Evolutionary conservation across 2,797 vertebrate species (phyloP).

Genomic region (Anas georgica): DNA sequence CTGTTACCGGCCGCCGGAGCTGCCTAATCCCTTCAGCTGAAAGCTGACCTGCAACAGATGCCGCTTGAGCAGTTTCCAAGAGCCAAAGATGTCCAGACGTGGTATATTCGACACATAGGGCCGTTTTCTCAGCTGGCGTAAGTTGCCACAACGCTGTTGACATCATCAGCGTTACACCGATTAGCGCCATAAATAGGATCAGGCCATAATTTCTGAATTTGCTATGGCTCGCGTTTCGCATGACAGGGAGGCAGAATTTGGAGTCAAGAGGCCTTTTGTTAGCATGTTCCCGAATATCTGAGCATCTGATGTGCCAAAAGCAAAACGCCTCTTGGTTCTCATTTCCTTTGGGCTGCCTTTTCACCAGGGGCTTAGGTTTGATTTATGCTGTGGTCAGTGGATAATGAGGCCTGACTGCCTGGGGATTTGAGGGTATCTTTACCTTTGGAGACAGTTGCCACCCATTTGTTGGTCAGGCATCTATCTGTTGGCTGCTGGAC

Average conservation of each 20-base stretch:
- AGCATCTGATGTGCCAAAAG: neutral
- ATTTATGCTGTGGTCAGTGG: neutral
- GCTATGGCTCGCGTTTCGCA: neutral
- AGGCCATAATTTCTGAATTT: neutral
- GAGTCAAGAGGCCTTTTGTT: constrained; percentile 41
- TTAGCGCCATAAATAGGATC: neutral
- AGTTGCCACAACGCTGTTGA: neutral
- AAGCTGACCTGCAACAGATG: constrained; percentile 51
- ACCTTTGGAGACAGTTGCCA: neutral
- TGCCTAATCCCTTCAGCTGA: constrained; percentile 48
- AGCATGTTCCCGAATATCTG: neutral
- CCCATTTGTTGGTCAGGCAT: neutral
- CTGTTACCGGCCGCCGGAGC: neutral
- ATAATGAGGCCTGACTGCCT: neutral
- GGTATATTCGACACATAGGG: neutral
- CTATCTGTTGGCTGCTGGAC: neutral
- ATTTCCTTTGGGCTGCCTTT: constrained; percentile 4
- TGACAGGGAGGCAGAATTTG: neutral
- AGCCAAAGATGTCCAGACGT: neutral
- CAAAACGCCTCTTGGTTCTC: neutral
- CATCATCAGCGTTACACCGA: neutral
- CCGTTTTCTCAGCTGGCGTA: neutral
- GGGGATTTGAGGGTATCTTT: neutral
- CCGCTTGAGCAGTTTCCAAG: neutral
- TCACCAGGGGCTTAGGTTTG: neutral